Conservation (phyloP, 1,140 invertebrate species). For the Neodiprion fabricii region DNA sequence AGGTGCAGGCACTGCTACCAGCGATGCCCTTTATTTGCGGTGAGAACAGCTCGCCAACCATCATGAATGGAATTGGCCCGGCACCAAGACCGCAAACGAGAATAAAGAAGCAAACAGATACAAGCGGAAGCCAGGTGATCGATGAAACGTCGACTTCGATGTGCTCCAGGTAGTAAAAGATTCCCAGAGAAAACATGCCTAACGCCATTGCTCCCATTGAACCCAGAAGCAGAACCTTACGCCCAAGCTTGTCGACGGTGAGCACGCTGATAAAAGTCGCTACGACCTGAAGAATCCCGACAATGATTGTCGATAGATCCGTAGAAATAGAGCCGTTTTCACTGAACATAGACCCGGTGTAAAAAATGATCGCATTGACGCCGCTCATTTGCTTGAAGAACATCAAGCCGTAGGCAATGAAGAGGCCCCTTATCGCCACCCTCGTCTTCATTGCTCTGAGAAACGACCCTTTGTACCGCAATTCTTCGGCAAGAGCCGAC, state of each 20-base stretch:
- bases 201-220: slow-evolving; percentile 70
- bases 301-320: slow-evolving; percentile 68
- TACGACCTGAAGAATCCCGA: slow-evolving; percentile 80
- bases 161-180: slow-evolving; percentile 69
- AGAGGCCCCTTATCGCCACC: slow-evolving; percentile 70
- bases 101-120: slow-evolving; percentile 77
- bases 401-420: slow-evolving; percentile 81
- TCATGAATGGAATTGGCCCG: slow-evolving; percentile 82
- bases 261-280: slow-evolving; percentile 73
- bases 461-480: slow-evolving; percentile 62
- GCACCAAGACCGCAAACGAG: slow-evolving; percentile 79
- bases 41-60: slow-evolving; percentile 77
- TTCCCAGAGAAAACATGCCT: slow-evolving; percentile 66
- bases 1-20: slow-evolving; percentile 72
- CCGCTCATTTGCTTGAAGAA: slow-evolving; percentile 86
- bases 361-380: slow-evolving; percentile 87
- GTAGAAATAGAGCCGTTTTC: slow-evolving; percentile 65
- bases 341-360: slow-evolving; percentile 75
- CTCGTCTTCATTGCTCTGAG: slow-evolving; percentile 64
- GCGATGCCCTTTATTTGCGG: slow-evolving; percentile 80
- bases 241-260: slow-evolving; percentile 78
- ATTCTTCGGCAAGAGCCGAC: slow-evolving; percentile 62
- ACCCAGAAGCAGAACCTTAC: slow-evolving; percentile 72
- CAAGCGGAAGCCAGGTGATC: slow-evolving; percentile 75
- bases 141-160: slow-evolving; percentile 58